Evolutionary conservation across 2,797 vertebrate species (phyloP).

Genomic region (Octomys mimax): DNA sequence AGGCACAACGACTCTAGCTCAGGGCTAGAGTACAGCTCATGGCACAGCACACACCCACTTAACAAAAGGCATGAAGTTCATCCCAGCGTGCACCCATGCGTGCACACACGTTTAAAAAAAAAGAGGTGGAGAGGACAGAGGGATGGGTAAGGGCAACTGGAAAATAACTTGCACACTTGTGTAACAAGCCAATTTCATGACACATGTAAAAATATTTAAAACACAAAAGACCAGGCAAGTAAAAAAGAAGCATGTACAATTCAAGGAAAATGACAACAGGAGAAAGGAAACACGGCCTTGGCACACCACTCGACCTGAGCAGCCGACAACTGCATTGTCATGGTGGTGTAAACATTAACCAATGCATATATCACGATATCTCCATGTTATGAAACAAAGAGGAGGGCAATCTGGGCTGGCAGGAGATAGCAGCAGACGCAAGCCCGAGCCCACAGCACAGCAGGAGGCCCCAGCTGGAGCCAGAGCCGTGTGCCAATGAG

Average conservation of each 20-base stretch:
- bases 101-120: neutral
- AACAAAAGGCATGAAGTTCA: neutral
- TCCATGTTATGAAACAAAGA: neutral
- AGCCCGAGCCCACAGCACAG: neutral
- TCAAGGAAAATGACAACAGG: slow-evolving; percentile 1
- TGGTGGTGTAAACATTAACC: neutral
- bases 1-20: neutral
- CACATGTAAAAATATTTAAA: slow-evolving; percentile 8
- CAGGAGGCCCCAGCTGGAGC: neutral
- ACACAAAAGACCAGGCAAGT: slow-evolving; percentile 39
- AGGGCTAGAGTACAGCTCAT: neutral
- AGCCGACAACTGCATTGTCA: neutral
- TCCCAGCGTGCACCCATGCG: neutral
- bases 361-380: neutral
- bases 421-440: neutral
- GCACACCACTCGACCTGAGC: neutral
- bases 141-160: neutral
- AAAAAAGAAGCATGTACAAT: slow-evolving; percentile 21
- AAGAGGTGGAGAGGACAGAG: neutral
- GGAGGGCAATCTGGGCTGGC: neutral
- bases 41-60: neutral
- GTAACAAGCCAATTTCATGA: neutral
- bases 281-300: slow-evolving; percentile 15
- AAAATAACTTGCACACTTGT: neutral
- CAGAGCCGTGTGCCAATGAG: neutral